These are phyloP conservation scores for Agrotis puta DNA, from an alignment of 2,888 invertebrate genomes.

Conservation along the genomic window DNA sequence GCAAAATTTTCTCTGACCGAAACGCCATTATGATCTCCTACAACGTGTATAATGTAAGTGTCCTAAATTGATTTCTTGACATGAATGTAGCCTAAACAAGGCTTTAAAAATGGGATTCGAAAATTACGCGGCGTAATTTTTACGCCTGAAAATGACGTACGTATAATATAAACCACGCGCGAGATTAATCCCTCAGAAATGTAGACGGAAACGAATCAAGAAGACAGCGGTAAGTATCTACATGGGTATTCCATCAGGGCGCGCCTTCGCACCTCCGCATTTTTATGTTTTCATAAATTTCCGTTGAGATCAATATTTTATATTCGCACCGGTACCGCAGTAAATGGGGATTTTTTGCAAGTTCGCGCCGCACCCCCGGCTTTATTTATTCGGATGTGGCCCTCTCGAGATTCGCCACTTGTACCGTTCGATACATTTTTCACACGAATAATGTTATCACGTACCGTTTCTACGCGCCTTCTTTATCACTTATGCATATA, in stretches of 20 bases:
- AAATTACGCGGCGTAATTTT: slow-evolving; percentile 69
- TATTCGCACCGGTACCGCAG: slow-evolving; percentile 82
- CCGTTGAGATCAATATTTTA: slow-evolving; percentile 89
- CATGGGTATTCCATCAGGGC: slow-evolving; percentile 83
- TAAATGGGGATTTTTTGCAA: slow-evolving; percentile 81
- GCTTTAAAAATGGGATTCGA: slow-evolving; percentile 64
- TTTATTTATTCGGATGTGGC: slow-evolving; percentile 82
- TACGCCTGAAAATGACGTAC: slow-evolving; percentile 66
- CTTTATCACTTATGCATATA: slow-evolving; percentile 71
- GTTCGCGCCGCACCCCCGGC: slow-evolving; percentile 76
- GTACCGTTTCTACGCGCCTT: slow-evolving; percentile 72
- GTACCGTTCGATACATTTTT: slow-evolving; percentile 86
- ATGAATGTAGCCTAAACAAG: slow-evolving; percentile 60
- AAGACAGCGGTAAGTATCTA: slow-evolving; percentile 71
- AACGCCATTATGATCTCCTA: slow-evolving; percentile 74
- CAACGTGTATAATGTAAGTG: slow-evolving; percentile 71
- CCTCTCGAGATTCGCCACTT: slow-evolving; percentile 83
- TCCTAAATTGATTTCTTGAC: slow-evolving; percentile 70
- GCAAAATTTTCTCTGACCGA: slow-evolving; percentile 79
- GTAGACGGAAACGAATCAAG: slow-evolving; percentile 68
- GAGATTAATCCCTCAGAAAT: slow-evolving; percentile 70
- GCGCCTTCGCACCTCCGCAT: slow-evolving; percentile 81
- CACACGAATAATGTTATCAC: slow-evolving; percentile 86
- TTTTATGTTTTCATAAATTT: slow-evolving; percentile 90
- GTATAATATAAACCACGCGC: slow-evolving; percentile 65